phyloP scores from a whole-genome alignment of 2,113 vertebrate genomes.

The Pandion haliaetus region DNA sequence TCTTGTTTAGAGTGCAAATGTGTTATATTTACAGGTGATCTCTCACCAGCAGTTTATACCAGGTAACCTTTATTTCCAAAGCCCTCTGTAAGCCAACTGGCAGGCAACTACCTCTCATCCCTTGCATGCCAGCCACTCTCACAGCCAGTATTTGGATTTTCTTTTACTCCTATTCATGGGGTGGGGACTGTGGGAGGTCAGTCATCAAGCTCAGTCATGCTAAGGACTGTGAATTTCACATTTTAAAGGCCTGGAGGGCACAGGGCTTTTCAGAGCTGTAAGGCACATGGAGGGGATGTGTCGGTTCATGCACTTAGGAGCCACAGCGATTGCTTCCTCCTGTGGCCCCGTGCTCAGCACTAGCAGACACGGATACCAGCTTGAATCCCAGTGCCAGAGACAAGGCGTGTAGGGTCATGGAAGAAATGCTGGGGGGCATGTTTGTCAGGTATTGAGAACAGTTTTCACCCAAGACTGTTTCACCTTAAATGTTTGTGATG shows the following conservation, averaged over 20 bases:
- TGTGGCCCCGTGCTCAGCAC: rapidly evolving
- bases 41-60: background rate
- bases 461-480: background rate
- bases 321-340: background rate
- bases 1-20: background rate
- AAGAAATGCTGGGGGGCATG: background rate
- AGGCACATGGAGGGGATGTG: background rate
- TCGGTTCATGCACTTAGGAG: background rate
- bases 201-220: background rate
- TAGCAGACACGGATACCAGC: background rate
- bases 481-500: background rate
- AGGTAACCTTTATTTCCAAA: background rate
- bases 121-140: background rate
- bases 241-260: background rate
- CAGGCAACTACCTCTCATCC: background rate
- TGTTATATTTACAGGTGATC: background rate
- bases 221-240: background rate
- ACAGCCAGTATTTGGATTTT: background rate
- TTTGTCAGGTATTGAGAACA: background rate
- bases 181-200: background rate
- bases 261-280: background rate
- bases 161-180: background rate
- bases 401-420: background rate
- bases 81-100: background rate
- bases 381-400: background rate